Evolutionary conservation across 2,888 invertebrate genomes (phyloP), one percentile per base, ranked within the genome.

Genomic region (Theodoxus fluviatilis): DNA sequence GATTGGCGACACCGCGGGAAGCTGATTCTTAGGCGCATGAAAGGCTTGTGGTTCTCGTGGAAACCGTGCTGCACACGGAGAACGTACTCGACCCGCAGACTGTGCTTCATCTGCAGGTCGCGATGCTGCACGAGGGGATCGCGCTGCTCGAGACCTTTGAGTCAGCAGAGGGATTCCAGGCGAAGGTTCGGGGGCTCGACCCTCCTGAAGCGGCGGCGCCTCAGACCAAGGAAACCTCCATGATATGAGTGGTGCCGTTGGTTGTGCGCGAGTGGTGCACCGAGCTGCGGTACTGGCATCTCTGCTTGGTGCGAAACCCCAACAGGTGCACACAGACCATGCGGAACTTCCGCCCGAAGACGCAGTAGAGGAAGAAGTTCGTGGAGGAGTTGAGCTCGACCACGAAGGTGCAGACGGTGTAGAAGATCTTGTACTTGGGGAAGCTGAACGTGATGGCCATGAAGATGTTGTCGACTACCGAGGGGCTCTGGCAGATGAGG

Each of bases 401-500:
- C 76, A 83, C 76, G 12, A 81, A 69, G 18, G 76, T 77, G 64
- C 76, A 73, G 49, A 81, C 63, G 47, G 68, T 74, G 70, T 73
- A 78, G 73, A 78, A 74, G 18, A 67, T 49, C 64, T 69, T 63
- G 61, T 64, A 69, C 61, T 52, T 33, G 28, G 35, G 49, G 55
- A 33, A 12, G 7, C 4, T 12, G 25, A 12, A 33, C 12, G 31
- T 7, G 18, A 82, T 79, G 4, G 83, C 82, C 70, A 80, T 78
- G 38, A 83, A 75, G 43, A 85, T 83, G 72, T 85, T 85, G 79
- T 85, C 85, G 12, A 83, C 77, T 31, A 85, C 81, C 15, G 85
- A 81, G 15, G 84, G 84, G 57, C 85, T 74, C 89, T 97, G 96
- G 88, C 96, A 95, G 68, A 95, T 90, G 85, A 97, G 93, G 89